Evolutionary conservation across 37 sponge, comb jelly and placozoan species (phyloP), one percentile per base, ranked within the genome.

Genomic region (Theonella swinhoei): DNA sequence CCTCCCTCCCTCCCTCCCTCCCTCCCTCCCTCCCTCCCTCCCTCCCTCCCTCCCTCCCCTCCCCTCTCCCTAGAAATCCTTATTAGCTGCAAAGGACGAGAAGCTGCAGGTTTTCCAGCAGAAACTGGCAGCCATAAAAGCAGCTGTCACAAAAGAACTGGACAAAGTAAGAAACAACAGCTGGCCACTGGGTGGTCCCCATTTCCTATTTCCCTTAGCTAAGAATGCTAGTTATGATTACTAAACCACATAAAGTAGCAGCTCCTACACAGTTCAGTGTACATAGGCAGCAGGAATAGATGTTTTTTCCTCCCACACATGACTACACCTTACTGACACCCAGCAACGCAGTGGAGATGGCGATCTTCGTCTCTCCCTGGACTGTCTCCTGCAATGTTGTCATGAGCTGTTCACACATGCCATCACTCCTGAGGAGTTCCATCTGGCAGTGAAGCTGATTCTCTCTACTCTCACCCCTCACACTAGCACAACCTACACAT

Each of bases 301-400:
- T n/a, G n/a, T n/a, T 4, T 29, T 32, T 4, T 4, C 34, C 69
- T 22, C 34, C 30, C 69, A 29, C 31, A 31, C 69, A 29, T 68
- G 32, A 20, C 34, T 29, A 29, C 34, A 7, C 69, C 3, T 1
- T 1, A 5, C 14, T 3, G 32, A 68, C 34, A 35, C 22, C 4
- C 47, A 20, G 7, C 62, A 85, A 78, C 31, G 77, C 25, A 77
- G 39, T 20, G 70, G 29, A 25, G 78, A 85, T 34, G 30, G 42
- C 24, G 74, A 78, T 26, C 25, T 62, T 0, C 36, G 41, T 30
- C 72, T 78, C 32, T 62, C 42, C 0, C 34, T 85, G 37, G 78
- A 85, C 79, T 78, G 61, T 14, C 14, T 85, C 73, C 70, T 42
- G 80, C 33, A 63, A 62, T 79, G 60, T 63, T 41, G 74, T 33